Evolutionary conservation across 1,140 invertebrate genomes (phyloP).

Genomic region (Gonioctena quinquepunctata): DNA sequence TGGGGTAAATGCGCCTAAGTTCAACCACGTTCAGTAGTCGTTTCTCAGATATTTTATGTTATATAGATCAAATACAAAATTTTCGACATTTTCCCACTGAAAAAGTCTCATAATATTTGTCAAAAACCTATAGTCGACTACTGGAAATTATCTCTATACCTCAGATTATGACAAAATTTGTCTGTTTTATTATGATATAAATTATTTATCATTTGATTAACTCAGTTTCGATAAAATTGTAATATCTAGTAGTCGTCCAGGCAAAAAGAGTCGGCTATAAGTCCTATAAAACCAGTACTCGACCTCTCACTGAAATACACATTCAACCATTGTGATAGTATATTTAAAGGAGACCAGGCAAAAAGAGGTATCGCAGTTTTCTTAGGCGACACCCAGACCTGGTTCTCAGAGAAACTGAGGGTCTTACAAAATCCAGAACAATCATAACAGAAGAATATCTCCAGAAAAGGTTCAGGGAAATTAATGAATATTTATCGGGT

Average conservation of each 20-base stretch:
- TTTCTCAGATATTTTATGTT: not conserved
- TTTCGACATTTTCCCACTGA: not conserved
- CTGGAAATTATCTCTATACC: not conserved
- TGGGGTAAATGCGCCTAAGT: not conserved
- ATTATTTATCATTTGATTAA: not conserved
- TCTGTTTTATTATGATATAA: not conserved
- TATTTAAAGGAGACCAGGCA: not conserved
- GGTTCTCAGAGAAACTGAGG: conserved; percentile 11
- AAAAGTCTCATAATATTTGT: not conserved
- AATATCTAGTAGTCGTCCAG: not conserved
- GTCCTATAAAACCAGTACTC: not conserved
- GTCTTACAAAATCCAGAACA: conserved; percentile 18
- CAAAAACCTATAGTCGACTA: not conserved
- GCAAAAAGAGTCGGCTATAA: not conserved
- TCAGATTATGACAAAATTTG: not conserved
- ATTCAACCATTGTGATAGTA: not conserved
- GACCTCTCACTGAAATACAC: not conserved
- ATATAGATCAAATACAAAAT: not conserved
- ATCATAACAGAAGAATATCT: conserved; percentile 25
- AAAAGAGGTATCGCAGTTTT: conserved; percentile 19
- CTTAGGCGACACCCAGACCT: conserved; percentile 22
- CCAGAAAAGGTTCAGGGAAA: conserved; percentile 22
- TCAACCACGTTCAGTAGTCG: not conserved
- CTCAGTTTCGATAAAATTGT: not conserved
- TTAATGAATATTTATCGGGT: conserved; percentile 22